Percentiles rank a stretch among this genome's conserved stretches.
Evolutionary conservation across 2,113 vertebrate species (phyloP).

Genomic region (Henicopernis longicauda): DNA sequence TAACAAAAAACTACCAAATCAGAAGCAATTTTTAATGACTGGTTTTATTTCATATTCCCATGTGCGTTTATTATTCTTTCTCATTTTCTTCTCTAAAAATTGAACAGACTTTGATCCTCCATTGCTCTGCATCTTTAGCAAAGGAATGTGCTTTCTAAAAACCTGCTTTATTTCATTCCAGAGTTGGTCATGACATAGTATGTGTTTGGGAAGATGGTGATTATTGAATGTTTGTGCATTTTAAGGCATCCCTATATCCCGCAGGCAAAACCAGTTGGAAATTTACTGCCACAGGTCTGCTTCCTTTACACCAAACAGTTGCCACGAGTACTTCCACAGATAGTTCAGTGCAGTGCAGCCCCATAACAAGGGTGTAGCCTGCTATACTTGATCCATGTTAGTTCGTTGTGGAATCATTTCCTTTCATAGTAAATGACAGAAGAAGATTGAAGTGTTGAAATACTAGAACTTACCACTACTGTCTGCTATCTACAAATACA

Average conservation of each 20-base stretch:
- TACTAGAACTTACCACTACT: background rate
- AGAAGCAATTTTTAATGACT: slow-evolving; percentile 54
- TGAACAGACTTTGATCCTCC: slow-evolving; percentile 9
- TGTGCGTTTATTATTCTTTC: slow-evolving; percentile 41
- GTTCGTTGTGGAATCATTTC: background rate
- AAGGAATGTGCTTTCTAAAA: background rate
- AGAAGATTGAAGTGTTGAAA: background rate
- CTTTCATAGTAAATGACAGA: background rate
- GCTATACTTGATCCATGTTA: background rate
- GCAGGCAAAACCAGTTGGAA: background rate
- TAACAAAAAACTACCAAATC: slow-evolving; percentile 37
- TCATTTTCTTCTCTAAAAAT: slow-evolving; percentile 19
- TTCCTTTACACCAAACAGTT: background rate
- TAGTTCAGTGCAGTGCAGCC: background rate
- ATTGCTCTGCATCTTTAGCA: background rate
- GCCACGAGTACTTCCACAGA: background rate
- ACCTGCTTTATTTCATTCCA: background rate
- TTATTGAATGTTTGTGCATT: background rate
- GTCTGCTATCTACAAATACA: background rate
- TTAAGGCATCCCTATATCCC: background rate
- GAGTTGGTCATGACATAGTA: background rate
- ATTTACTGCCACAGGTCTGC: background rate
- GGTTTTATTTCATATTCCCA: slow-evolving; percentile 55
- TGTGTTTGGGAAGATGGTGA: background rate
- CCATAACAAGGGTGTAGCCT: background rate